Evolutionary conservation across 2,113 vertebrate species (phyloP), one percentile per base, ranked within the genome.

Genomic region (Heterocephalus glaber): DNA sequence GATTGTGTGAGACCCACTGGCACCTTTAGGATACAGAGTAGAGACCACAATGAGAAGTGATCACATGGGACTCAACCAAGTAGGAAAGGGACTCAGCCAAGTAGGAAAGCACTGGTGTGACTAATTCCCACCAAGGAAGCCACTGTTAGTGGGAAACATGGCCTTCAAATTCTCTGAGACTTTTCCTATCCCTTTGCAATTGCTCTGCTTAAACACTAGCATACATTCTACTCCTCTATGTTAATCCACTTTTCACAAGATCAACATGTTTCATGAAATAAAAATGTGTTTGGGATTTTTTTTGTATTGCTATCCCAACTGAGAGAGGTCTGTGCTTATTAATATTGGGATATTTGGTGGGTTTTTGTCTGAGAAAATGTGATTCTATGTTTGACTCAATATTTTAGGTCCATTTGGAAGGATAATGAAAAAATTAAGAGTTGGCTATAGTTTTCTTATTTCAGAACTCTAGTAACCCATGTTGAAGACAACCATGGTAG

Each of bases 281-380:
- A 79, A 70, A 47, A 65, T 26, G 56, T 68, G 14, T 77, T 41
- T 47, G 81, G 38, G 38, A 3, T 61, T 38, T 76, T 76, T 63
- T 49, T 49, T 33, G 5, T 63, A 54, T 94, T 85, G 11, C 28
- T 86, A 5, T 38, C 8, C 10, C 66, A 84, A 54, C 11, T 19
- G 17, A 30, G 41, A 20, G 19, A 33, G 10, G 11, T 76, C 30
- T 86, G 63, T 52, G 22, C 28, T 86, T 72, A 19, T 68, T 83
- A 86, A 56, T 86, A 76, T 54, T 74, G 56, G 56, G 41, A 63
- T 66, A 66, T 24, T 54, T 14, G 26, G 22, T 65, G 4, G 13
- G 66, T 87, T 94, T 79, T 92, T 72, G 24, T 41, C 63, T 82
- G 44, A 96, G 49, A 92, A 95, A 95, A 89, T 92, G 19, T 63